Evolutionary conservation across 1,140 invertebrate genomes (phyloP), one percentile per base, ranked within the genome.

Genomic region (Drosophila sp.): DNA sequence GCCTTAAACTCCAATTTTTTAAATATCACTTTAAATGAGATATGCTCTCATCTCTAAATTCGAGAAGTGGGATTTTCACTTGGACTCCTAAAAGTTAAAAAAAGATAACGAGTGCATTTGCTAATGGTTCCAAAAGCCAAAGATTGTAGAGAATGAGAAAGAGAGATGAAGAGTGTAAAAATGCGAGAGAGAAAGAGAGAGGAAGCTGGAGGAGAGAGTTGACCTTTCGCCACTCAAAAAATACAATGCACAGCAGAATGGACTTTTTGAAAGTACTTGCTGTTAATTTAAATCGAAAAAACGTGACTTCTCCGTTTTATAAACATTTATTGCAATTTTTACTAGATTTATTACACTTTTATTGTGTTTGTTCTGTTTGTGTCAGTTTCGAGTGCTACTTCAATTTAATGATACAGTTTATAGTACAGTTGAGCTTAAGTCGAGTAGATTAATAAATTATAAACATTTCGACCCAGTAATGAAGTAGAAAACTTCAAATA

Each of bases 371-470:
- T 29, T 43, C 62, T 72, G 69, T 6, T 45, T 21, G 43, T 9
- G 69, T 57, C 69, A 65, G 45, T 56, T 27, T 73, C 57, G 36
- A 73, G 71, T 62, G 57, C 32, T 56, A 8, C 57, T 62, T 62
- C 54, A 67, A 73, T 32, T 36, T 67, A 73, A 67, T 67, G 48
- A 48, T 45, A 34, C 46, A 54, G 32, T 72, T 67, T 67, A 9
- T 66, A 8, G n/a, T 32, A 21, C 36, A 36, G 45, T 45, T 45
- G 18, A 21, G 32, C 46, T 43, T 43, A 21, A 38, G 51, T 65
- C 43, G 50, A 54, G 38, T 43, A 62, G 38, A 43, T 46, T 18
- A 53, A 53, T 16, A 27, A 32, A 43, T 32, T 14, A 53, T 14
- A 16, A 43, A 16, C 14, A 21, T 14, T n/a, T 32, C 25, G 27